Percentiles rank a stretch among this genome's conserved stretches.
Evolutionary conservation across 2,797 vertebrate genomes (phyloP).

Genomic region (Crenuchus spilurus): DNA sequence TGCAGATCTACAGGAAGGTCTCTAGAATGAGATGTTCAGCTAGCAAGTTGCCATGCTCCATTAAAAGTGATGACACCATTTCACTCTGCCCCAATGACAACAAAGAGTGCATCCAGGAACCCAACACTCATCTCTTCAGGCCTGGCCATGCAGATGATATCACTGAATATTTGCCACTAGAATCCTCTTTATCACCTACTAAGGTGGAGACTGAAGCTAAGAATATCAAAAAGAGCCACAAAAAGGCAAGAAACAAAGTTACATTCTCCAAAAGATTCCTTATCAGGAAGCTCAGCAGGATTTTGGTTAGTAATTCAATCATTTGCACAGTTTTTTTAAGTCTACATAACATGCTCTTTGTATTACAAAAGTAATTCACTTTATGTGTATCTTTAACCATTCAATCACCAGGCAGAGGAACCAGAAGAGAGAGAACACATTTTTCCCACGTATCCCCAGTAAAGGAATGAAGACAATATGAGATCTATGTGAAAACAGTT

Average conservation of each 20-base stretch:
- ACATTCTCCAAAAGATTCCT: background rate
- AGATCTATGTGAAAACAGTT: background rate
- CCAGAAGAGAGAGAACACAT: background rate
- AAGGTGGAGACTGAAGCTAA: background rate
- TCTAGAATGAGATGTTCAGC: background rate
- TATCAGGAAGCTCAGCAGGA: background rate
- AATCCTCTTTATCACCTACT: background rate
- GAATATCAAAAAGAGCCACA: background rate
- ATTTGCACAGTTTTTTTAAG: too few species aligned
- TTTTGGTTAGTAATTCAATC: background rate
- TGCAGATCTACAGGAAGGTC: background rate
- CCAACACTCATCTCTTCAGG: background rate
- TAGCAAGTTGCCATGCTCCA: background rate
- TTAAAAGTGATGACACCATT: too few species aligned
- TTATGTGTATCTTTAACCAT: too few species aligned
- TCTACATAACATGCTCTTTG: too few species aligned
- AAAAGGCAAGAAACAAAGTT: too few species aligned
- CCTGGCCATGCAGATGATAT: too few species aligned
- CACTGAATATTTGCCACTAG: background rate
- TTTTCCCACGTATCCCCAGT: too few species aligned
- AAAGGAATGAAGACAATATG: background rate
- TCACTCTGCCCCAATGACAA: background rate
- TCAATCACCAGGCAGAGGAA: background rate
- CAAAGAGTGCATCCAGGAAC: background rate
- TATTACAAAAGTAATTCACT: too few species aligned